Conservation (phyloP, 2,888 invertebrate genomes). For the Hirtodrosophila cameraria region DNA sequence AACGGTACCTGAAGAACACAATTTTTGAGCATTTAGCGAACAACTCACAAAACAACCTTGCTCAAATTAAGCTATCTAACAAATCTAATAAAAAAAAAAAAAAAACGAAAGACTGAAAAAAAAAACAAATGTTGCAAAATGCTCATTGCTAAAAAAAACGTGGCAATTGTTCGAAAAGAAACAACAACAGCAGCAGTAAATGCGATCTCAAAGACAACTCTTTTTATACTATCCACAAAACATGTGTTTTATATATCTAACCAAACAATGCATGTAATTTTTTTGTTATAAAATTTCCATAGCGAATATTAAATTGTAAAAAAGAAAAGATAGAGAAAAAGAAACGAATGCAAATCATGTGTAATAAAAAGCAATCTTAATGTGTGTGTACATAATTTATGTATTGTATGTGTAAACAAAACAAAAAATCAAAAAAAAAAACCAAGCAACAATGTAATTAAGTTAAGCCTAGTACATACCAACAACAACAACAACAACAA, state of each 20-base stretch:
- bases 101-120: conserved; percentile 67
- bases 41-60: conserved; percentile 60
- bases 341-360: conserved; percentile 58
- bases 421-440: too few relatives aligned
- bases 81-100: conserved; percentile 48
- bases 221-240: conserved; percentile 48
- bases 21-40: conserved; percentile 67
- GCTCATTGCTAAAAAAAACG: conserved; percentile 38
- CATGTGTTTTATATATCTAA: conserved; percentile 30
- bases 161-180: conserved; percentile 13
- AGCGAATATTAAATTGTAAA: conserved; percentile 75
- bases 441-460: conserved; percentile 61
- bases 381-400: conserved; percentile 41
- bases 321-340: conserved; percentile 20
- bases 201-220: conserved; percentile 67
- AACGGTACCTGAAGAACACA: conserved; percentile 73
- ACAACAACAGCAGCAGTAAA: conserved; percentile 31
- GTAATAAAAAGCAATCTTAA: conserved; percentile 68
- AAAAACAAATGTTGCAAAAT: conserved; percentile 44
- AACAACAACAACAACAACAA: conserved; percentile 65
- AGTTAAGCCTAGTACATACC: conserved; percentile 75
- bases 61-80: conserved; percentile 58
- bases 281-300: conserved; percentile 74
- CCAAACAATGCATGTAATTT: conserved; percentile 48
- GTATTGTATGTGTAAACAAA: conserved; percentile 24